Evolutionary conservation across 92 coral and sea anemone genomes (phyloP).

Genomic region (Blastomussa wellsi): DNA sequence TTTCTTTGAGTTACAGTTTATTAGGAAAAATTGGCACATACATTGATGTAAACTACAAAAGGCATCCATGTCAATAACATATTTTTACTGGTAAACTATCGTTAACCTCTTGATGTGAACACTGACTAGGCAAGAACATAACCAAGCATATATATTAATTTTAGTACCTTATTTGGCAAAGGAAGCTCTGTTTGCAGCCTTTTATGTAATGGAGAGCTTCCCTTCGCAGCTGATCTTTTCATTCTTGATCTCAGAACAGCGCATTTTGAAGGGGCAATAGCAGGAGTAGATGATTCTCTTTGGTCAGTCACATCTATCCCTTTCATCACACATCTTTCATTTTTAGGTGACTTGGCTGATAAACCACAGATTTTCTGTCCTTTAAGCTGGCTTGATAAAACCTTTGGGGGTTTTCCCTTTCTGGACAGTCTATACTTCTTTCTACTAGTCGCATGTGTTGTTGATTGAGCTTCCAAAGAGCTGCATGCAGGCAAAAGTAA

Average conservation of each 20-base stretch:
- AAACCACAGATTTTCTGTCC: slow-evolving; percentile 17
- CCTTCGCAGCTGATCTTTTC: slow-evolving; percentile 77
- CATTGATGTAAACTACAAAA: too few relatives aligned
- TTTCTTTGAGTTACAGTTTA: too few relatives aligned
- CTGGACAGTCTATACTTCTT: slow-evolving; percentile 44
- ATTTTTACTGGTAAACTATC: too few relatives aligned
- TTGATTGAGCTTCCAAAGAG: slow-evolving; percentile 2
- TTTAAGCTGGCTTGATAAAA: slow-evolving; percentile 50
- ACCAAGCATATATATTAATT: background rate
- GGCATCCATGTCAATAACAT: too few relatives aligned
- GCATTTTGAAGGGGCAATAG: slow-evolving; percentile 66
- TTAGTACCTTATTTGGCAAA: slow-evolving; percentile 10
- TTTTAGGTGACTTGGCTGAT: slow-evolving; percentile 24
- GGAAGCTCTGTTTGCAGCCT: slow-evolving; percentile 52
- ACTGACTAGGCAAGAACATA: background rate
- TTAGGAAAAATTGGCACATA: too few relatives aligned
- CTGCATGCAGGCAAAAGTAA: background rate
- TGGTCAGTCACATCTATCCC: background rate
- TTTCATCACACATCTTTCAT: background rate
- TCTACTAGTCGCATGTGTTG: slow-evolving; percentile 21
- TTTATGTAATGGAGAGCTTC: slow-evolving; percentile 68
- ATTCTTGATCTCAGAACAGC: slow-evolving; percentile 62
- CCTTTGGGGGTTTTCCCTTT: slow-evolving; percentile 18
- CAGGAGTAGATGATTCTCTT: slow-evolving; percentile 7
- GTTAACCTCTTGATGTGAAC: too few relatives aligned